Evolutionary conservation across 2,797 vertebrate genomes (phyloP).

Genomic region (Anabas testudineus): DNA sequence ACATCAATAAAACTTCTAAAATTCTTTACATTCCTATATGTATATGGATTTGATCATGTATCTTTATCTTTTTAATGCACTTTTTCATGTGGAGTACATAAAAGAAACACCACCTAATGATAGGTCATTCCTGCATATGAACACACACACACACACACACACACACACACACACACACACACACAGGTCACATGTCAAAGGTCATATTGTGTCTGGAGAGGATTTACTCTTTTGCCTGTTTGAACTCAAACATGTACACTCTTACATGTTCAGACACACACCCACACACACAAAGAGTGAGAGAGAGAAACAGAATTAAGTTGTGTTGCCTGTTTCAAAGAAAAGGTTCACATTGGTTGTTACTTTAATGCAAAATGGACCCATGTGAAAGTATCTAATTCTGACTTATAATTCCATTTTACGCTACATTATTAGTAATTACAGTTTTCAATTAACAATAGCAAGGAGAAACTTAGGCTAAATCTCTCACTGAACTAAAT

Average conservation of each 20-base stretch:
- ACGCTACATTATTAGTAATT: too few relatives aligned
- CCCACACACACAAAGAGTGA: conserved; percentile 6
- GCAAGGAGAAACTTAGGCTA: too few relatives aligned
- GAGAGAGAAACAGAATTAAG: background rate
- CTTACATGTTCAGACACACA: background rate
- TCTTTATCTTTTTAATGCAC: conserved; percentile 38
- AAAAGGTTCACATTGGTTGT: background rate
- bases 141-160: conserved; percentile 25
- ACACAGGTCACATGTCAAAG: conserved; percentile 63
- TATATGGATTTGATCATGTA: conserved; percentile 1
- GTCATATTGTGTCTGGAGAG: conserved; percentile 76
- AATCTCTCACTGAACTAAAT: background rate
- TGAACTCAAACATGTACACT: conserved; percentile 48
- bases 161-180: conserved; percentile 20
- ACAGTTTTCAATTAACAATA: too few relatives aligned
- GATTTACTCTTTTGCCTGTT: conserved; percentile 61
- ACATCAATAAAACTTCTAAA: background rate
- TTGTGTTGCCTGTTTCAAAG: background rate
- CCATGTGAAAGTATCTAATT: background rate
- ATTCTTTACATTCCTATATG: conserved; percentile 9
- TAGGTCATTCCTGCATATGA: background rate
- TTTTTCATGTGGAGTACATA: conserved; percentile 60
- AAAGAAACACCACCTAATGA: conserved; percentile 46
- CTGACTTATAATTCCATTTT: background rate
- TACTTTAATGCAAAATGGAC: background rate